These are phyloP conservation scores for Volucella bombylans DNA, from an alignment of 2,888 invertebrate genomes.

Conservation along the genomic window DNA sequence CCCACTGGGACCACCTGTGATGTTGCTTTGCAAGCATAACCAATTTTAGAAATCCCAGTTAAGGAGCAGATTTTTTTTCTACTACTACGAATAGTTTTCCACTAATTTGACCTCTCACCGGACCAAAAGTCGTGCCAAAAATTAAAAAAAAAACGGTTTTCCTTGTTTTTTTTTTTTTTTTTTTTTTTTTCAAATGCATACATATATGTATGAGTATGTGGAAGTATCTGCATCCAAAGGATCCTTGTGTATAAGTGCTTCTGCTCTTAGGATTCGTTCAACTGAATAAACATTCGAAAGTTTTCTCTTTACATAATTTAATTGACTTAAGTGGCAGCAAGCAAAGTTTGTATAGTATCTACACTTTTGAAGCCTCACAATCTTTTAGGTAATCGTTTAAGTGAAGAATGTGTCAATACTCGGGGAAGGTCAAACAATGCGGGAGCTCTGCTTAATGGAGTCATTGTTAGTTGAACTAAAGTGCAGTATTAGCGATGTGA, in stretches of 20 bases:
- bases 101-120: conserved; percentile 9
- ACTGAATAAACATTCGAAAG: conserved; percentile 32
- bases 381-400: conserved; percentile 51
- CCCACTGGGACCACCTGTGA: conserved; percentile 44
- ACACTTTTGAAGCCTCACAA: conserved; percentile 6
- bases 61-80: conserved; percentile 19
- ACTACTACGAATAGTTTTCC: neutral
- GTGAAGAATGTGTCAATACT: conserved; percentile 41
- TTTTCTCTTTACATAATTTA: conserved; percentile 30
- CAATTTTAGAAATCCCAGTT: conserved; percentile 45
- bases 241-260: neutral
- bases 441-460: conserved; percentile 29
- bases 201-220: neutral
- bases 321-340: conserved; percentile 6
- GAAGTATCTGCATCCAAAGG: neutral
- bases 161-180: neutral
- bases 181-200: neutral
- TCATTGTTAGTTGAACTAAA: conserved; percentile 31
- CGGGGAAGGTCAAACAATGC: conserved; percentile 6
- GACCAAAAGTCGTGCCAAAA: conserved; percentile 17
- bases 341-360: neutral
- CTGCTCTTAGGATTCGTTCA: conserved; percentile 13
- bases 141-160: neutral
- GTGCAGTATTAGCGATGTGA: neutral
- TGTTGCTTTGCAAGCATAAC: conserved; percentile 1